Percentiles rank a stretch among this genome's conserved stretches.
Conservation (phyloP, 2,888 invertebrate genomes). For the Nebria salina region DNA sequence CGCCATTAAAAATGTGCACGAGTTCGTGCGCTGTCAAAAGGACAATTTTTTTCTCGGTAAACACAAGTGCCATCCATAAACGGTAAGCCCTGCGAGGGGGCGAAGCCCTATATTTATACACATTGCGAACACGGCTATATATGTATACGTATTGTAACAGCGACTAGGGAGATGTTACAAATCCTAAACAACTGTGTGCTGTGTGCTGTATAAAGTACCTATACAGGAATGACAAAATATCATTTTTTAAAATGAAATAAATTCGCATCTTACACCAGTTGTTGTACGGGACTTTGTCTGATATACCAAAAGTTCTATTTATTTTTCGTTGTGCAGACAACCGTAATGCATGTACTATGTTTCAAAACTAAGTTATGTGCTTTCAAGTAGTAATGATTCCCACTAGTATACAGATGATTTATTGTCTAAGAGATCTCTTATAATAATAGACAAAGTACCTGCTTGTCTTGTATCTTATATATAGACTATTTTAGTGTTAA, state of each 20-base stretch:
- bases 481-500: background rate
- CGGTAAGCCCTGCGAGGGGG: slow-evolving; percentile 4
- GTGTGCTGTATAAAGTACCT: too few species aligned
- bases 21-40: background rate
- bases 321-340: background rate
- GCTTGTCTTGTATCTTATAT: background rate
- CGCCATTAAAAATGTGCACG: background rate
- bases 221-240: background rate
- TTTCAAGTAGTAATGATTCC: background rate
- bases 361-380: background rate
- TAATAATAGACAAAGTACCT: background rate
- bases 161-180: background rate
- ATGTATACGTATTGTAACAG: background rate
- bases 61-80: slow-evolving; percentile 21
- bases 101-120: background rate
- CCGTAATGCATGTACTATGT: background rate
- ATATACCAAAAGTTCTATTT: background rate
- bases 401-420: background rate
- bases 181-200: background rate
- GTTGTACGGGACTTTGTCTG: background rate
- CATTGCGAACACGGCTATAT: background rate
- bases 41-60: slow-evolving; percentile 11
- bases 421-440: background rate
- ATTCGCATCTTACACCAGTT: background rate
- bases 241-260: background rate